Percentiles rank a stretch among this genome's conserved stretches.
Conservation (phyloP, 2,113 vertebrate genomes). For the Spermophilus dauricus region DNA sequence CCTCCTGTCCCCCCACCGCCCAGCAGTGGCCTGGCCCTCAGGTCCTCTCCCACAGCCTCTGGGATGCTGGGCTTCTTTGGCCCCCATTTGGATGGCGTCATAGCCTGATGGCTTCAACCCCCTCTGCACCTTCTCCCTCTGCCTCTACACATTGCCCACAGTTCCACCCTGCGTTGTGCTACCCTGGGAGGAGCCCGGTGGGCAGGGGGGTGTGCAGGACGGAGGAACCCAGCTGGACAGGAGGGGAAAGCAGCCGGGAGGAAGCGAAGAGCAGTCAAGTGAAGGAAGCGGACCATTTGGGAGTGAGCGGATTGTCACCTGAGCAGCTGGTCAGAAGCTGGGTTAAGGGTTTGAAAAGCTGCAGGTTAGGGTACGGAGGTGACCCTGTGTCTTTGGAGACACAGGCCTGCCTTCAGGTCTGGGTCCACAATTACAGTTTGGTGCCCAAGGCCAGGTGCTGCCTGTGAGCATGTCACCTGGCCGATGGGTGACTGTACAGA, state of each 20-base stretch:
- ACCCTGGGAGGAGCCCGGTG: neutral
- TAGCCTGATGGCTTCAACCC: too few relatives aligned
- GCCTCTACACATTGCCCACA: neutral
- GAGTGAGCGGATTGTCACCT: neutral
- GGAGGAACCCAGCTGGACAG: neutral
- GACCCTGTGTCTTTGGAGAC: too few relatives aligned
- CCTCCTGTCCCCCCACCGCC: too few relatives aligned
- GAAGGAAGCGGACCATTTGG: neutral
- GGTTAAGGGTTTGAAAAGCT: too few relatives aligned
- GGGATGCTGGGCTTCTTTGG: too few relatives aligned
- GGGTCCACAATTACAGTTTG: neutral
- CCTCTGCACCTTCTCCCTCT: too few relatives aligned
- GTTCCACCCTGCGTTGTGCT: too few relatives aligned
- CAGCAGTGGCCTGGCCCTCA: too few relatives aligned
- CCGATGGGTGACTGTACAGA: neutral
- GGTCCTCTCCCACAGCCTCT: too few relatives aligned
- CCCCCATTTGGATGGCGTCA: too few relatives aligned
- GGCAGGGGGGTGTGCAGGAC: rapidly evolving
- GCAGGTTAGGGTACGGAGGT: too few relatives aligned
- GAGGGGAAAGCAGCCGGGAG: neutral
- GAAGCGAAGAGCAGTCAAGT: neutral
- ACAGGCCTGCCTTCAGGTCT: neutral
- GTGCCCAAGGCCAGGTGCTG: neutral
- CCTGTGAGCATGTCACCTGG: neutral
- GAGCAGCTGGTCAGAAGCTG: neutral